Evolutionary conservation across 2,113 vertebrate species (phyloP).

Genomic region (Callopanchax toddi): DNA sequence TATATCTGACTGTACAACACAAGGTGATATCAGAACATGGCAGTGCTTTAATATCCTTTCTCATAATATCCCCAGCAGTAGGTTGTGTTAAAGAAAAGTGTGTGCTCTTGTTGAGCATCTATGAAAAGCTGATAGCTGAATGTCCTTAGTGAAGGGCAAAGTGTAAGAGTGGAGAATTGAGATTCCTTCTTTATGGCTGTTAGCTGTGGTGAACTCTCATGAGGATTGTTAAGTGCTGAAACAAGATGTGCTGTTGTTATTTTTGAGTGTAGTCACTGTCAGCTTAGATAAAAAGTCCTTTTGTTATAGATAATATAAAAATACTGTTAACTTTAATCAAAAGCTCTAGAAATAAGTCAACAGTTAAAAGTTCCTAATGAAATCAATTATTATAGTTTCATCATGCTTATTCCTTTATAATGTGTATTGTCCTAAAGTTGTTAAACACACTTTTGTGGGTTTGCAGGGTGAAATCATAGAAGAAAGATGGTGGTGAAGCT

Average conservation of each 20-base stretch:
- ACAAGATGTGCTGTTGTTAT: constrained; percentile 1
- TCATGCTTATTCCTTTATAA: not conserved
- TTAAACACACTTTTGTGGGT: too few relatives aligned
- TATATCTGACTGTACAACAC: constrained; percentile 31
- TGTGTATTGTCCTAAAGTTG: not conserved
- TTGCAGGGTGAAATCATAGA: not conserved
- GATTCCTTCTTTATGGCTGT: constrained; percentile 21
- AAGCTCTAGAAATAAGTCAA: not conserved
- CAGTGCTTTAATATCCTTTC: constrained; percentile 16
- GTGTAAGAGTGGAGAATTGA: not conserved
- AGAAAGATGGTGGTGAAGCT: not conserved
- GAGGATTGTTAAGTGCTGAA: constrained; percentile 1
- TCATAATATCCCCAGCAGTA: constrained; percentile 16
- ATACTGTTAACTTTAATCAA: constrained; percentile 2
- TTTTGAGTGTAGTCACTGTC: constrained; percentile 10
- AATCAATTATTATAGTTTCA: not conserved
- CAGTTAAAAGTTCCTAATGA: not conserved
- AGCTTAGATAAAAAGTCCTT: constrained; percentile 22
- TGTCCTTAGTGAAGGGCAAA: constrained; percentile 20
- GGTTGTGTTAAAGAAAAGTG: constrained; percentile 5
- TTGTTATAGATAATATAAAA: constrained; percentile 4
- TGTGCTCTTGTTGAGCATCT: constrained; percentile 22
- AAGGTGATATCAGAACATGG: not conserved
- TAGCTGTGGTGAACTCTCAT: constrained; percentile 19
- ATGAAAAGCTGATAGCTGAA: constrained; percentile 18